Conservation (phyloP, 2,113 vertebrate species). For the Acanthisitta chloris region DNA sequence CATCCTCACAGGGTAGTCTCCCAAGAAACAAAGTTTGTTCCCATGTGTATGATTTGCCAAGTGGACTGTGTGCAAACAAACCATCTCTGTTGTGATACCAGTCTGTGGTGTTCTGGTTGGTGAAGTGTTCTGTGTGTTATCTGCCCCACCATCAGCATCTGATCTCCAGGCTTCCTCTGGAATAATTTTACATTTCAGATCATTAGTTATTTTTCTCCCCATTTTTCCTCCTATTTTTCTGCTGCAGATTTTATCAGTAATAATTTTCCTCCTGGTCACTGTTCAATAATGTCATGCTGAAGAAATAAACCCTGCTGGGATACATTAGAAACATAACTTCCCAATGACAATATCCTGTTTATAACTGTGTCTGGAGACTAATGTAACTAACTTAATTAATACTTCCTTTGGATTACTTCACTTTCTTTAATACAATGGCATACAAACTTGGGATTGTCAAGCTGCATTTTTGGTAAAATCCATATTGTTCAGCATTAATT, state of each 20-base stretch:
- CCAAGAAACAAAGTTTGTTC: background rate
- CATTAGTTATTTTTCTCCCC: background rate
- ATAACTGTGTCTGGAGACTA: conserved; percentile 44
- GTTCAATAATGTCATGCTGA: conserved; percentile 31
- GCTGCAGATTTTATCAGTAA: background rate
- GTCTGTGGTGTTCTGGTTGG: background rate
- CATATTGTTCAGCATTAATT: background rate
- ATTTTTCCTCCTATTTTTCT: background rate
- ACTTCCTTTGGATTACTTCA: conserved; percentile 5
- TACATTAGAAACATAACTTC: conserved; percentile 60
- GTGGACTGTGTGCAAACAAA: background rate
- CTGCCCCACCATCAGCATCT: background rate
- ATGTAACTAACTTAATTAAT: conserved; percentile 16
- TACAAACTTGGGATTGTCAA: background rate
- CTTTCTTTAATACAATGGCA: background rate
- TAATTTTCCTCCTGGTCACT: conserved; percentile 11
- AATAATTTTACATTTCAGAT: background rate
- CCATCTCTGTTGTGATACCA: rapidly evolving
- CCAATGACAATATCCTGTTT: conserved; percentile 62
- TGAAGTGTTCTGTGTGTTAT: background rate
- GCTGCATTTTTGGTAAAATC: background rate
- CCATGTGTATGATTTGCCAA: background rate
- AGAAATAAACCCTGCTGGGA: conserved; percentile 54
- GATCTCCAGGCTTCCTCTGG: background rate
- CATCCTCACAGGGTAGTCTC: background rate